phyloP scores from a whole-genome alignment of 1,140 invertebrate genomes.

The Trissolcus basalis region DNA sequence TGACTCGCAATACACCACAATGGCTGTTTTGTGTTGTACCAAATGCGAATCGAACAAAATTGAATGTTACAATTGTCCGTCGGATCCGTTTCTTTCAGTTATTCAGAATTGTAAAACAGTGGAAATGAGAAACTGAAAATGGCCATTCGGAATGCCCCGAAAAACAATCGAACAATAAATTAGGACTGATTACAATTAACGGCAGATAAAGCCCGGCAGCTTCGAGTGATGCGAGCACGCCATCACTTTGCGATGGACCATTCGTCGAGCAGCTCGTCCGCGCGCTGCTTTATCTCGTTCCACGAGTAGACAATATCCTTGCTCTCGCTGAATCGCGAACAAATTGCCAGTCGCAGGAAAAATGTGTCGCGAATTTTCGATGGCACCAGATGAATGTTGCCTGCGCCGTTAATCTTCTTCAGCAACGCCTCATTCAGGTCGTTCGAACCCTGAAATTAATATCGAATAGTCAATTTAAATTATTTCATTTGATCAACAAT shows the following conservation, averaged over 20 bases:
- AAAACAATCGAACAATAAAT: constrained; percentile 41
- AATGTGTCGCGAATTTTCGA: constrained; percentile 89
- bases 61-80: no score
- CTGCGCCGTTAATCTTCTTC: constrained; percentile 91
- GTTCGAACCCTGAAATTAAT: constrained; percentile 85
- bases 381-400: constrained; percentile 95
- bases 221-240: constrained; percentile 71
- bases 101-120: no score
- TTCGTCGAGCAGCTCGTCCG: constrained; percentile 80
- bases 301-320: constrained; percentile 91
- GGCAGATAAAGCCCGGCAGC: constrained; percentile 67
- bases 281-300: constrained; percentile 87
- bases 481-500: no score
- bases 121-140: background rate
- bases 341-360: constrained; percentile 94
- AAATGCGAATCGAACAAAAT: background rate
- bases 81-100: no score
- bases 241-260: constrained; percentile 74
- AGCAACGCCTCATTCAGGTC: constrained; percentile 89
- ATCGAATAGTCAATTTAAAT: no score
- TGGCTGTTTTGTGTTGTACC: constrained; percentile 26
- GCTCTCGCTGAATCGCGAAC: constrained; percentile 88
- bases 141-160: no score
- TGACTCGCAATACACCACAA: constrained; percentile 12
- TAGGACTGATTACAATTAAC: constrained; percentile 73